Conservation (phyloP, 2,797 vertebrate species). For the Neoniphon sammara region DNA sequence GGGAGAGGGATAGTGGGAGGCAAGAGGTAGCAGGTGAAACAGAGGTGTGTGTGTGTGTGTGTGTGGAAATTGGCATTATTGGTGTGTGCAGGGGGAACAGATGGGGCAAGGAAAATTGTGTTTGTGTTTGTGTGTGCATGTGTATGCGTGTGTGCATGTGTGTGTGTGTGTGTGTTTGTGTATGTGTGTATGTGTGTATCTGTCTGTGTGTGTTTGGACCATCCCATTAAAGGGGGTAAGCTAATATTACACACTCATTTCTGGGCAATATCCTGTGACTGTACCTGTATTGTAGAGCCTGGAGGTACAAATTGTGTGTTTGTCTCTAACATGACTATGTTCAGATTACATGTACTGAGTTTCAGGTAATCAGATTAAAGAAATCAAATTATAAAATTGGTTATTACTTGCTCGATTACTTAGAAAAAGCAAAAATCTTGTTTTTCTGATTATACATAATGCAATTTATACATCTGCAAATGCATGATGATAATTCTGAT, state of each 20-base stretch:
- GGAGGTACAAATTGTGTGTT: background rate
- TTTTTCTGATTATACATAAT: too few species aligned
- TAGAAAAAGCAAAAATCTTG: too few species aligned
- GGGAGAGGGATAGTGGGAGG: slow-evolving; percentile 64
- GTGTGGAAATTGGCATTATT: slow-evolving; percentile 56
- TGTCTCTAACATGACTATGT: background rate
- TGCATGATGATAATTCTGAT: too few species aligned
- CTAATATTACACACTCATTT: slow-evolving; percentile 24
- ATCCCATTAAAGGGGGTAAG: slow-evolving; percentile 27
- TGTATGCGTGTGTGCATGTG: slow-evolving; percentile 54
- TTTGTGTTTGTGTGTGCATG: too few species aligned
- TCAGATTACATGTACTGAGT: background rate
- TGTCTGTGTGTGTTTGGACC: background rate
- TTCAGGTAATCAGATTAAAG: background rate
- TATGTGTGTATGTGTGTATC: slow-evolving; percentile 40
- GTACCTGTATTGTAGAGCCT: background rate
- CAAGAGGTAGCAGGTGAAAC: slow-evolving; percentile 65
- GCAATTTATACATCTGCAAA: background rate
- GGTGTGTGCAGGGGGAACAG: slow-evolving; percentile 63
- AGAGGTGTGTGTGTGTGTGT: slow-evolving; percentile 35
- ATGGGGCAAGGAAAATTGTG: slow-evolving; percentile 63
- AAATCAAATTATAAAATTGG: background rate
- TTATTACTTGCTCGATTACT: background rate
- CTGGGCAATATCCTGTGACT: slow-evolving; percentile 12
- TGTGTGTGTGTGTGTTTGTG: slow-evolving; percentile 55